Base-by-base conservation (phyloP, 2,797 vertebrate species). In the Amazona ochrocephala region DNA sequence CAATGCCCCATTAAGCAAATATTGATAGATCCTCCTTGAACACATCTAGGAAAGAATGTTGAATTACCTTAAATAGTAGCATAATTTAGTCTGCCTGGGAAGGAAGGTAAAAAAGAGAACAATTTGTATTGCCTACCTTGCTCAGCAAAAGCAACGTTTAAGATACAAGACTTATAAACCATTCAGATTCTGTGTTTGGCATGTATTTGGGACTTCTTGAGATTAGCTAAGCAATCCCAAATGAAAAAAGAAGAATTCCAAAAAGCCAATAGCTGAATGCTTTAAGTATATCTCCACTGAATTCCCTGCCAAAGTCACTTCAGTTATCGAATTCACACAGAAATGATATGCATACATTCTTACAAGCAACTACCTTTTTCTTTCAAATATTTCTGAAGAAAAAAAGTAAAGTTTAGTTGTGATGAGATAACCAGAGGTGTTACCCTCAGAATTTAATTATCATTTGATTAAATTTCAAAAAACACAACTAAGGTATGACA, bases 391-490 rank as follows among this genome's bases (percentile, higher is more conserved):
- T 96, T 96, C 94, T 90, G 56, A 94, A 97, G 93, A 23, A 58
- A 97, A 93, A 93, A 95, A 83, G 74, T 90, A 73, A 91, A 97
- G 91, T 97, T 98, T 97, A 98, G 98, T 98, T 98, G 97, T 96
- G 81, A 97, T 72, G 87, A 92, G 97, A 98, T 97, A 98, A 97
- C 96, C 95, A 96, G 94, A 97, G 96, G 86, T 97, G 96, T 95
- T 98, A 97, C 7, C 74, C 94, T 94, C 77, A 84, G 96, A 98
- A 98, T 97, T 97, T 93, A 98, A 98, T 98, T 97, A 97, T 96
- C 97, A 95, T 97, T 98, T 97, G 97, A 98, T 98, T 98, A 97
- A 97, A 96, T 97, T 97, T 97, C 67, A 96, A 86, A 97, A 95
- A 96, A 95, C 87, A 97, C 91, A 90, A 76, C 93, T 84, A 56